Base-by-base conservation (phyloP, 2,797 vertebrate genomes). In the Falco naumanni region DNA sequence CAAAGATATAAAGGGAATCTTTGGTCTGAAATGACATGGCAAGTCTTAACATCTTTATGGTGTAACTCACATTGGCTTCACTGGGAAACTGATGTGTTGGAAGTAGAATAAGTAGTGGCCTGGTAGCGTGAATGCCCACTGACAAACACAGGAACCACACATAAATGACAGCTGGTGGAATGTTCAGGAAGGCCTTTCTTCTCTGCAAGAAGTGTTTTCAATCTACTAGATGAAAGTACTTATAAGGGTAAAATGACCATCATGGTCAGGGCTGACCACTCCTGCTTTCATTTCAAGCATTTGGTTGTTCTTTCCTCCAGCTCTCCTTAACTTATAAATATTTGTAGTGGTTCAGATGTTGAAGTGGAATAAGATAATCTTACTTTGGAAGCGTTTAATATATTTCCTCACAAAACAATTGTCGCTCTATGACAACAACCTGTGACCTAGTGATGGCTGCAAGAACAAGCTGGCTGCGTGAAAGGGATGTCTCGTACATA, bases 281-380 rank as follows among this genome's bases (percentile, higher is more conserved):
- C 48, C 94, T 64, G 28, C 65, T 71, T 90, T 75, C 14, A 63
- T 82, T 88, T 86, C 61, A 86, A 90, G 57, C 2, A 0, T 56
- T 34, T 80, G 48, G 64, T 70, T 59, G 25, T 26, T 83, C 64
- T 69, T 88, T 71, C n/a, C 56, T 65, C 61, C 57, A 61, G 26
- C 61, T 43, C 48, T 33, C 21, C 37, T 87, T 57, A 39, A 63
- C 77, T 78, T 59, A 68, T 78, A 93, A 91, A 91, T 95, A 91
- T 93, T 88, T 91, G 51, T 33, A 87, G 63, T 56, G 65, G 43
- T 94, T 95, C 92, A 65, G 79, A 85, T 69, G 75, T 61, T 84
- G 72, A 90, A 85, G 45, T 65, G 41, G 57, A 87, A 24, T 74
- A 47, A 89, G 78, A 79, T 50, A 41, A 74, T 77, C 65, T 81